phyloP scores from a whole-genome alignment of 2,797 vertebrate species.

The Sphenopsis melanotis region DNA sequence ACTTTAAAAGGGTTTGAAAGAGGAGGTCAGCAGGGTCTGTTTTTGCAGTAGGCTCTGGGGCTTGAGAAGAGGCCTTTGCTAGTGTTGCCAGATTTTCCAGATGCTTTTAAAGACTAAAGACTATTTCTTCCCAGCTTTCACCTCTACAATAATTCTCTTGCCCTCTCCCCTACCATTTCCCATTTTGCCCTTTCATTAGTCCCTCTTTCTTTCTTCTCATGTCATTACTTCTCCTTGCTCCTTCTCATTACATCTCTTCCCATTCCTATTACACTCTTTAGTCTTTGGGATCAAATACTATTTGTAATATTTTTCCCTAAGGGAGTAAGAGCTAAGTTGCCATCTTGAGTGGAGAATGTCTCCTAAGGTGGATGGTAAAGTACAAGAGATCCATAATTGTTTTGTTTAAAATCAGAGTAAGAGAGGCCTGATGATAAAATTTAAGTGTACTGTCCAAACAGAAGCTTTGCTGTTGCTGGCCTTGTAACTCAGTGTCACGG shows the following conservation, averaged over 20 bases:
- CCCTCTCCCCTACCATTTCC: background rate
- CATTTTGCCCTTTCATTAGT: background rate
- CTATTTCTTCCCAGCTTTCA: background rate
- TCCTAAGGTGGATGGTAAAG: background rate
- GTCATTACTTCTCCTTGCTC: background rate
- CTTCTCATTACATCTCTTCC: background rate
- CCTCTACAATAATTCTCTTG: background rate
- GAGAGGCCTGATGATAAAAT: background rate
- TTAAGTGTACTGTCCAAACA: background rate
- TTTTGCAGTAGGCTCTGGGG: constrained; percentile 25
- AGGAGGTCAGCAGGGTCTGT: constrained; percentile 22
- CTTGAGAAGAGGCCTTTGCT: constrained; percentile 22
- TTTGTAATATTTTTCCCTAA: background rate
- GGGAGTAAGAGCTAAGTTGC: background rate
- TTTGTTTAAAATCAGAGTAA: background rate
- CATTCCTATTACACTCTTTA: background rate
- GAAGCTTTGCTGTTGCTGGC: background rate
- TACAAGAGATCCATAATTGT: background rate
- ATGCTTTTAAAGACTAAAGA: background rate
- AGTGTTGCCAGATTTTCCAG: constrained; percentile 2
- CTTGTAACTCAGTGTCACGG: background rate
- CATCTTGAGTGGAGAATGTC: background rate
- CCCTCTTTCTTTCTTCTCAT: background rate
- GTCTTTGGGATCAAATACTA: background rate
- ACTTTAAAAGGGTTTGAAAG: constrained; percentile 21